phyloP scores from a whole-genome alignment of 1,140 invertebrate genomes.

The Solenopsis fugax region DNA sequence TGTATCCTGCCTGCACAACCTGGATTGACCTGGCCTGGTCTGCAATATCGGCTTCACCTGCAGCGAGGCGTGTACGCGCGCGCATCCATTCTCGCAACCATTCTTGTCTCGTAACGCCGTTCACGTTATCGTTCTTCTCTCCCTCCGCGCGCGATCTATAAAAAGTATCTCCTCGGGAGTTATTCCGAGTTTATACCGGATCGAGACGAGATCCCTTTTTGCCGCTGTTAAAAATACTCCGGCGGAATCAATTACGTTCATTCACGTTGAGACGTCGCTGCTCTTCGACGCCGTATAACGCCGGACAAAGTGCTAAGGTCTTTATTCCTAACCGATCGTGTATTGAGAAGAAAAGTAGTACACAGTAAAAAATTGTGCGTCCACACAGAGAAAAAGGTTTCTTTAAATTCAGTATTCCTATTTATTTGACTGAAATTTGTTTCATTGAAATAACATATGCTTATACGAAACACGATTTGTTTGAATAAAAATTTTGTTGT shows the following conservation, averaged over 20 bases:
- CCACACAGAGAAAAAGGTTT: no score
- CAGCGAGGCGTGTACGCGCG: conserved; percentile 48
- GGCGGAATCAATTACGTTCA: conserved; percentile 31
- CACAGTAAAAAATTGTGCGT: no score
- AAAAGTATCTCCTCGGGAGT: conserved; percentile 36
- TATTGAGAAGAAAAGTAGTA: background rate
- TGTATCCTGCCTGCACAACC: conserved; percentile 57
- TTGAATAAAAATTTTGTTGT: no score
- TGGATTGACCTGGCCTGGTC: conserved; percentile 52
- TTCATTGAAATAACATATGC: no score
- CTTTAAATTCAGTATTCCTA: no score
- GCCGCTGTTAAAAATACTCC: conserved; percentile 34
- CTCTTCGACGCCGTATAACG: background rate
- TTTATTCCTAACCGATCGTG: background rate
- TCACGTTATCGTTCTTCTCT: background rate
- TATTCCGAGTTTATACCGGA: conserved; percentile 31
- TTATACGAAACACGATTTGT: no score
- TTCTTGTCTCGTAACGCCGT: conserved; percentile 37
- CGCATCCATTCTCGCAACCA: background rate
- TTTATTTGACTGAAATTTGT: no score
- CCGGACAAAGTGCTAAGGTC: background rate
- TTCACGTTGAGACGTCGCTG: background rate
- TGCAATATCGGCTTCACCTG: conserved; percentile 64
- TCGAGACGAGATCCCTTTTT: conserved; percentile 23
- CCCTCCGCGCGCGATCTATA: conserved; percentile 8